Conservation (phyloP, 2,888 invertebrate genomes). For the Chromoteleia sp. region DNA sequence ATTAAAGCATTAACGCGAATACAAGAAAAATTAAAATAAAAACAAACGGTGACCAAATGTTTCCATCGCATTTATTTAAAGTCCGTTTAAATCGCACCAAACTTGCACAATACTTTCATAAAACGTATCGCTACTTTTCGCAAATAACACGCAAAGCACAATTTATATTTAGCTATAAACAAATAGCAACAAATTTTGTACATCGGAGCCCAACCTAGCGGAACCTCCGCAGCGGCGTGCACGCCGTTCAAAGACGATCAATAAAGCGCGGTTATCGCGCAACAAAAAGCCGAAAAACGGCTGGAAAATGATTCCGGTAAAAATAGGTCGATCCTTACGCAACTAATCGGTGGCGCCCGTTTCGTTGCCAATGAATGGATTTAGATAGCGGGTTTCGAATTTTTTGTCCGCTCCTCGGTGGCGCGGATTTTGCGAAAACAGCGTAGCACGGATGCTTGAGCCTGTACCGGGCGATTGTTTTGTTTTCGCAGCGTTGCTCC, state of each 20-base stretch:
- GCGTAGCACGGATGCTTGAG: slow-evolving; percentile 8
- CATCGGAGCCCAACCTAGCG: slow-evolving; percentile 17
- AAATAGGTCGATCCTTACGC: slow-evolving; percentile 46
- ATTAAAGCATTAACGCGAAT: too few species aligned
- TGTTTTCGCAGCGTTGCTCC: slow-evolving; percentile 31
- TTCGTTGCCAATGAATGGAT: slow-evolving; percentile 53
- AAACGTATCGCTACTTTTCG: slow-evolving; percentile 12
- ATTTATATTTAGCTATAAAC: slow-evolving; percentile 37
- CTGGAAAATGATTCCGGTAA: slow-evolving; percentile 45
- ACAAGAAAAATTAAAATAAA: too few species aligned
- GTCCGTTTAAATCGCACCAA: slow-evolving; percentile 5
- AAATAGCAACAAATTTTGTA: slow-evolving; percentile 20
- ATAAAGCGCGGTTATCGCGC: slow-evolving; percentile 43
- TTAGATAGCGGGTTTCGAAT: slow-evolving; percentile 45
- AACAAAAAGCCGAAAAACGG: slow-evolving; percentile 41
- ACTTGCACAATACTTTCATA: background rate
- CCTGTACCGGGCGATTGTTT: slow-evolving; percentile 47
- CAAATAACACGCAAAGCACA: background rate
- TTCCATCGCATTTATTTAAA: too few species aligned
- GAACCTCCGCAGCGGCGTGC: slow-evolving; percentile 18
- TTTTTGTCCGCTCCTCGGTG: slow-evolving; percentile 20
- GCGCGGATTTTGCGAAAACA: slow-evolving; percentile 32
- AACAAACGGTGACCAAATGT: too few species aligned
- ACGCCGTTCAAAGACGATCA: slow-evolving; percentile 35
- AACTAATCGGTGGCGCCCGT: slow-evolving; percentile 35